Conservation (phyloP, 2,113 vertebrate genomes). For the Dromiciops gliroides region DNA sequence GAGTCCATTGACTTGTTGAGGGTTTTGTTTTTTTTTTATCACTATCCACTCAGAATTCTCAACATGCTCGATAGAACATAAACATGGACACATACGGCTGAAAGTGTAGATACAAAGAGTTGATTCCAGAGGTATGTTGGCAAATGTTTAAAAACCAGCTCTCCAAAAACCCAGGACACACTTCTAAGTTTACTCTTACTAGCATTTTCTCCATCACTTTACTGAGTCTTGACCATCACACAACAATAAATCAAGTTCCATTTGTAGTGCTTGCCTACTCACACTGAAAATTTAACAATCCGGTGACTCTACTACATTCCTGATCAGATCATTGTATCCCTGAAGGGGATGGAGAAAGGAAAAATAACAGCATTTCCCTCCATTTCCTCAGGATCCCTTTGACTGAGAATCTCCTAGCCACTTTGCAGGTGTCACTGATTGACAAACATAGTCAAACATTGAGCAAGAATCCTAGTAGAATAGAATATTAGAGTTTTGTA, state of each 20-base stretch:
- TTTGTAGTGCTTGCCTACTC: background rate
- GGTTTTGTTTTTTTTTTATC: no score
- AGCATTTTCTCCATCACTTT: background rate
- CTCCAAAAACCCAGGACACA: background rate
- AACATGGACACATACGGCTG: background rate
- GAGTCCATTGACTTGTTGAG: background rate
- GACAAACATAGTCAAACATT: background rate
- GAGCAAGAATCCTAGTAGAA: background rate
- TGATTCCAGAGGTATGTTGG: no score
- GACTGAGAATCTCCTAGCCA: background rate
- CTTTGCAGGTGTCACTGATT: background rate
- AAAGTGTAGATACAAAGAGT: background rate
- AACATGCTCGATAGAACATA: background rate
- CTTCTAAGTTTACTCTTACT: background rate
- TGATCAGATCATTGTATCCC: background rate
- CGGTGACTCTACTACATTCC: background rate
- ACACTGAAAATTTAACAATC: background rate
- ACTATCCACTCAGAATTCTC: background rate
- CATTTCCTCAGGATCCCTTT: background rate
- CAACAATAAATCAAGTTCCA: background rate
- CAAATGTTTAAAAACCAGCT: background rate
- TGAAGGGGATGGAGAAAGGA: background rate
- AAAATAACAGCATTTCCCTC: background rate
- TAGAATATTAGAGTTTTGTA: background rate
- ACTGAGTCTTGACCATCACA: background rate